phyloP scores from a whole-genome alignment of 2,888 invertebrate species.

The Aleiodes alternator region DNA sequence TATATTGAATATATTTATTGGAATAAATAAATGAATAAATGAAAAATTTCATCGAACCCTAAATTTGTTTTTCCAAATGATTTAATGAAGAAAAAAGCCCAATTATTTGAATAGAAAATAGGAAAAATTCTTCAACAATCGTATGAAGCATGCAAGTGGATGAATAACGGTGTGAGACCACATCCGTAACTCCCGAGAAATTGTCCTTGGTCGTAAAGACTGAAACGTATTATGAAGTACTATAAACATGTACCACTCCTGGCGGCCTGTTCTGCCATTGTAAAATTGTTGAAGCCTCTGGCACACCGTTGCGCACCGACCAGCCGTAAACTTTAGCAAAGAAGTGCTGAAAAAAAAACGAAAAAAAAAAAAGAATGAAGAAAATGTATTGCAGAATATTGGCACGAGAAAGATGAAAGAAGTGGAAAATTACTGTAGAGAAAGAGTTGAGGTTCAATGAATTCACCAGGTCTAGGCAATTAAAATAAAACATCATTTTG shows the following conservation, averaged over 20 bases:
- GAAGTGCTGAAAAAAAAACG: neutral
- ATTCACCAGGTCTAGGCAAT: neutral
- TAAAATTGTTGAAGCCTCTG: slow-evolving; percentile 35
- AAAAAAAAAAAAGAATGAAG: neutral
- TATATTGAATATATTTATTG: too few relatives aligned
- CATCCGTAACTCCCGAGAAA: slow-evolving; percentile 52
- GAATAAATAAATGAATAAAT: too few relatives aligned
- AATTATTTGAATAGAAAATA: neutral
- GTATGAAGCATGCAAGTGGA: neutral
- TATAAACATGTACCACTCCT: slow-evolving; percentile 68
- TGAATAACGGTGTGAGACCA: slow-evolving; percentile 46
- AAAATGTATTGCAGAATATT: too few relatives aligned
- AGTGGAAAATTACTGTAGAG: neutral
- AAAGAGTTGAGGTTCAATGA: slow-evolving; percentile 19
- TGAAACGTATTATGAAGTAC: slow-evolving; percentile 67
- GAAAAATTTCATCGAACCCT: too few relatives aligned
- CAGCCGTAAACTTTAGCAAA: slow-evolving; percentile 20
- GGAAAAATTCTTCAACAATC: neutral
- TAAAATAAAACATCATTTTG: neutral
- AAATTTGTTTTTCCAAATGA: too few relatives aligned
- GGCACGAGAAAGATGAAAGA: neutral
- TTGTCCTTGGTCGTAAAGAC: slow-evolving; percentile 64
- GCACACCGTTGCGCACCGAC: slow-evolving; percentile 15
- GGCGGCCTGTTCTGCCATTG: slow-evolving; percentile 46
- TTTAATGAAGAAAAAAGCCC: too few relatives aligned